Percentiles rank a stretch among this genome's conserved stretches.
Evolutionary conservation across 1,140 invertebrate genomes (phyloP).

Genomic region (Habropoda laboriosa): DNA sequence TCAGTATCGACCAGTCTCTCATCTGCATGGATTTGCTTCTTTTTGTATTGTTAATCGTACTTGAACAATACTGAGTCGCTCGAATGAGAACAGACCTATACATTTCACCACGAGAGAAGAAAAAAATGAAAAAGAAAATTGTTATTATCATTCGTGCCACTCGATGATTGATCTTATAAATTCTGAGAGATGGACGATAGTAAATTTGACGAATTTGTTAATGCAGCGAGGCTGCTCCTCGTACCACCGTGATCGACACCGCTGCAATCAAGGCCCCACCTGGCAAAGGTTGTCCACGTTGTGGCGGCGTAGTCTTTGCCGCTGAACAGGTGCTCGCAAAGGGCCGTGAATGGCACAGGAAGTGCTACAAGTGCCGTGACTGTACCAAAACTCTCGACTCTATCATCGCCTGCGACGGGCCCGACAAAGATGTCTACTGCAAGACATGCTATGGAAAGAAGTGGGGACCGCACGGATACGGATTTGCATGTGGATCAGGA

Average conservation of each 20-base stretch:
- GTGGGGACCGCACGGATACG: conserved; percentile 97
- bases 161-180: neutral
- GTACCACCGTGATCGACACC: conserved; percentile 90
- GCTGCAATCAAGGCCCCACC: conserved; percentile 89
- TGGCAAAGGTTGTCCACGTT: conserved; percentile 94
- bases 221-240: conserved; percentile 86
- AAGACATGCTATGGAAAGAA: conserved; percentile 96
- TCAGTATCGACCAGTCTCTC: neutral
- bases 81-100: conserved; percentile 3
- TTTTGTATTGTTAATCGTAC: neutral
- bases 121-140: neutral
- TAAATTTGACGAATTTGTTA: neutral
- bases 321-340: conserved; percentile 95
- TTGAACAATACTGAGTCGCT: neutral
- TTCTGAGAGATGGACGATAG: neutral
- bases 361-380: conserved; percentile 98
- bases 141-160: neutral
- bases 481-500: conserved; percentile 96
- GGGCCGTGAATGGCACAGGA: conserved; percentile 97
- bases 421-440: conserved; percentile 95
- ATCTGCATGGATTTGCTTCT: conserved; percentile 38
- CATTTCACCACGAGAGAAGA: neutral
- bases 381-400: conserved; percentile 96
- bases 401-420: conserved; percentile 95
- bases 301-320: conserved; percentile 94